These are phyloP conservation scores for Rhabdophis nuchalis DNA, from an alignment of 2,797 vertebrate species.

Conservation along the genomic window DNA sequence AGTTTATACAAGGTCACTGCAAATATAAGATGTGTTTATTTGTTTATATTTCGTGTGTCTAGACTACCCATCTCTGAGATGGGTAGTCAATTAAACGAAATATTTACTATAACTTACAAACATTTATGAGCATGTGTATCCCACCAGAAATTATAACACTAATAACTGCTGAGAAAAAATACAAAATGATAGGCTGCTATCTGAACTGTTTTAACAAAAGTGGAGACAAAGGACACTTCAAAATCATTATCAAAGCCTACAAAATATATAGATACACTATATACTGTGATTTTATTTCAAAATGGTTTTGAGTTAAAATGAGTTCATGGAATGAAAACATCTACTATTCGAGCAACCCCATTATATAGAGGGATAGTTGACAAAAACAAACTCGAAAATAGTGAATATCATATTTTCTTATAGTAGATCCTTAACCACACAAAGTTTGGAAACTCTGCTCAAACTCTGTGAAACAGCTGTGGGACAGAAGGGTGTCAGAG, in stretches of 20 bases:
- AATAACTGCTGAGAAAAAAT: constrained; percentile 72
- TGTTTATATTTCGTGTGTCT: not conserved
- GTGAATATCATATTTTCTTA: not conserved
- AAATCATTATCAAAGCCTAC: constrained; percentile 42
- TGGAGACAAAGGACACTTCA: constrained; percentile 66
- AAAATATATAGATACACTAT: constrained; percentile 38
- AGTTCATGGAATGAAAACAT: not conserved
- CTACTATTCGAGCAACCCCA: not conserved
- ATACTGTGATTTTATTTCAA: constrained; percentile 45
- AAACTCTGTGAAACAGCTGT: not conserved
- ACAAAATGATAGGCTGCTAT: constrained; percentile 71
- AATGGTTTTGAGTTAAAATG: constrained; percentile 15
- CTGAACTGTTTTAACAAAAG: constrained; percentile 61
- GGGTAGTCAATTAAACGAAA: constrained; percentile 59
- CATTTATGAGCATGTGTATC: constrained; percentile 75
- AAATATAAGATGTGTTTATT: constrained; percentile 49
- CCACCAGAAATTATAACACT: constrained; percentile 64
- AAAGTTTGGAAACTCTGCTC: not conserved
- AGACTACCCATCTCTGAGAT: not conserved
- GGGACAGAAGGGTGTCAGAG: not conserved
- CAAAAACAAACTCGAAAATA: not conserved
- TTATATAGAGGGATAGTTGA: not conserved
- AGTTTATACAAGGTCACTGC: constrained; percentile 67
- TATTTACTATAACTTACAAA: constrained; percentile 66
- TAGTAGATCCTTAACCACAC: not conserved